Evolutionary conservation across 1,140 invertebrate genomes (phyloP), one percentile per base, ranked within the genome.

Genomic region (Procambarus clarkii): DNA sequence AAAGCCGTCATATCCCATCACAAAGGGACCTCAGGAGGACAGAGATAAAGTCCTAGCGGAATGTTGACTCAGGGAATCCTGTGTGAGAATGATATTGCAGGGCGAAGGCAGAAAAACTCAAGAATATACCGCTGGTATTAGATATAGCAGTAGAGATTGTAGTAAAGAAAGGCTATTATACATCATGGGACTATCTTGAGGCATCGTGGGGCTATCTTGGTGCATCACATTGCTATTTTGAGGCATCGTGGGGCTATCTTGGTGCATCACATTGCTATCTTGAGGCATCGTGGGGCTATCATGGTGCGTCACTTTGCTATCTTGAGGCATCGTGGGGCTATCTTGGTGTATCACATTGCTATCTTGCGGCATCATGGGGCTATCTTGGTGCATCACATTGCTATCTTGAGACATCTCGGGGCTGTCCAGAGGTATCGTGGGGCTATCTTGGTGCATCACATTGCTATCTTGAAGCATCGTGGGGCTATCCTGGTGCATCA

Each of bases 31-130:
- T 34, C 24, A 34, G 69, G 69, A 74, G 69, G 69, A 34, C 69
- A 34, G 24, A 74, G 69, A 74, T 74, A 74, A 74, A 74, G 69
- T 74, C 69, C 24, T 74, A 21, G n/a, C 21, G 21, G 69, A 34
- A 74, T 74, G 69, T 74, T 74, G 69, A 74, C 69, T 74, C 69
- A 34, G 69, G 24, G 69, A 21, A 74, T 74, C 69, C 69, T 74
- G 69, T 34, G n/a, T 34, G 69, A 74, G 69, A 74, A 34, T 34
- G 69, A 34, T 74, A 74, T 74, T 74, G 69, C n/a, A 11, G 69
- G n/a, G 69, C 69, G 69, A 34, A 34, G 11, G 24, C 7, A 74
- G 24, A 74, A 74, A 74, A 74, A 74, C 69, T n/a, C 24, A 8
- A 74, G 69, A 74, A 74, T 74, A 74, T 34, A 74, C 69, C n/a